Conservation (phyloP, 2,797 vertebrate genomes). For the Hypotaenidia okinawae region DNA sequence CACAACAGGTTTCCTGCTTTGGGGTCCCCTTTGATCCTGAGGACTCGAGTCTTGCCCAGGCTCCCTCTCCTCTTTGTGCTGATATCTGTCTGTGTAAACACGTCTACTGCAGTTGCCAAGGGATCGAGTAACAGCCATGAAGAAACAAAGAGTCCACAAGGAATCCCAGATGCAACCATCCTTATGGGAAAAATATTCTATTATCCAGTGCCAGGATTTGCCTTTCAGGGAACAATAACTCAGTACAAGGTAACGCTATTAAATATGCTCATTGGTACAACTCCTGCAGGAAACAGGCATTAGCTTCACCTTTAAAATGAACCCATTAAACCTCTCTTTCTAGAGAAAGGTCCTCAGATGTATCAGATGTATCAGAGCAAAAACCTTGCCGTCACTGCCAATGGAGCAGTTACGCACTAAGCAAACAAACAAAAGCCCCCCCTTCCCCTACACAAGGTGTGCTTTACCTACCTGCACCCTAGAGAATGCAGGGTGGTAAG, state of each 20-base stretch:
- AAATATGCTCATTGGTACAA: background rate
- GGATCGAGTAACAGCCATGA: background rate
- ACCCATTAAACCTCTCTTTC: background rate
- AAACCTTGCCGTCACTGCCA: background rate
- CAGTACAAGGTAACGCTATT: slow-evolving; percentile 63
- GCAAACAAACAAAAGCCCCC: background rate
- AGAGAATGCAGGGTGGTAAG: background rate
- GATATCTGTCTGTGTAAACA: background rate
- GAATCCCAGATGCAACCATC: slow-evolving; percentile 34
- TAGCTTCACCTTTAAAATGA: background rate
- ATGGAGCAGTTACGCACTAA: background rate
- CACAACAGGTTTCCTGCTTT: background rate
- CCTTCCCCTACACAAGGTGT: accelerated
- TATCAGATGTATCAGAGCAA: background rate
- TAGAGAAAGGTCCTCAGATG: background rate
- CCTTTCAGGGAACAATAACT: background rate
- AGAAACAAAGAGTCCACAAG: background rate
- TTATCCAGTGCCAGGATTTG: slow-evolving; percentile 41
- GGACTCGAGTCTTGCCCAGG: accelerated
- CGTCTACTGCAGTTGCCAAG: background rate
- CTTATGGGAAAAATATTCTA: slow-evolving; percentile 57
- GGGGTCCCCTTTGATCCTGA: background rate
- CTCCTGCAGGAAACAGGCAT: background rate
- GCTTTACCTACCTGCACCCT: background rate
- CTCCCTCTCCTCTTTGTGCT: slow-evolving; percentile 4